Percentiles rank a stretch among this genome's conserved stretches.
phyloP scores from a whole-genome alignment of 1,140 invertebrate species.

The Melanaphis sacchari region DNA sequence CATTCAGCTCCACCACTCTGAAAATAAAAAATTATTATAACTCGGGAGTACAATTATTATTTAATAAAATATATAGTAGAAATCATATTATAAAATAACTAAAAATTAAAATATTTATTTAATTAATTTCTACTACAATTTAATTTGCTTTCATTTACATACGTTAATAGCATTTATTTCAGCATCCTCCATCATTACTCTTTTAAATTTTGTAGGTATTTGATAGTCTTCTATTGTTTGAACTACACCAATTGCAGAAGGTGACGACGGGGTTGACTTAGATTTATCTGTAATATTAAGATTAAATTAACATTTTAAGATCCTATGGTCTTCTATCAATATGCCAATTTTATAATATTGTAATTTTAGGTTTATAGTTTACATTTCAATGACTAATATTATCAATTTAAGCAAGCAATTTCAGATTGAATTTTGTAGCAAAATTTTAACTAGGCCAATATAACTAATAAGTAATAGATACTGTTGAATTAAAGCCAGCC shows the following conservation, averaged over 20 bases:
- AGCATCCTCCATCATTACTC: background rate
- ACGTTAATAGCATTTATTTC: constrained; percentile 53
- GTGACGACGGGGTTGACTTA: background rate
- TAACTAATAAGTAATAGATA: background rate
- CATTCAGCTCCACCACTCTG: constrained; percentile 52
- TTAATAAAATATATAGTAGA: background rate
- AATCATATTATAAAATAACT: background rate
- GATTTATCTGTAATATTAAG: constrained; percentile 12
- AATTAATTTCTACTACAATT: background rate
- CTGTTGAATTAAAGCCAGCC: background rate
- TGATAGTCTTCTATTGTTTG: background rate
- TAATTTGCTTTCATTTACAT: constrained; percentile 3
- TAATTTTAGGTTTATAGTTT: background rate
- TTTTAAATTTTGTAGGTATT: constrained; percentile 36
- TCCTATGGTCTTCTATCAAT: background rate
- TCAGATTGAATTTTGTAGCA: background rate
- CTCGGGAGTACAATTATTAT: background rate
- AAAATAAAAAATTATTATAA: constrained; percentile 27
- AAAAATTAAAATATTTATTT: background rate
- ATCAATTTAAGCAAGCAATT: background rate
- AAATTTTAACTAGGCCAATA: background rate
- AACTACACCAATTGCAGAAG: background rate
- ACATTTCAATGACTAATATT: background rate
- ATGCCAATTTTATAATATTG: background rate
- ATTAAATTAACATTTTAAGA: background rate